Percentiles rank a stretch among this genome's conserved stretches.
Conservation (phyloP, 2,888 invertebrate species). For the Aquatica leii region DNA sequence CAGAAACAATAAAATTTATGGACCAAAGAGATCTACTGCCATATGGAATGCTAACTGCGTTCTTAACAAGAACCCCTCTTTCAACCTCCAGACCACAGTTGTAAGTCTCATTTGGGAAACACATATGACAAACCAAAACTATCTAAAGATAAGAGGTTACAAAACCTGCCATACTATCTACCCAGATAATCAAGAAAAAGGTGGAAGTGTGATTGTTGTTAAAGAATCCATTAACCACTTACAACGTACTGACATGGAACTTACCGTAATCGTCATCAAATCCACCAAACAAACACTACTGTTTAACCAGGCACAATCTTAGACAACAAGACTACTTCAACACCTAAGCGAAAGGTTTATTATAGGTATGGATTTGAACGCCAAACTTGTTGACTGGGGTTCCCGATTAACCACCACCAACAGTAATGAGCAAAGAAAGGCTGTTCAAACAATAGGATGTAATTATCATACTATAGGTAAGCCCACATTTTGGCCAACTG, state of each 20-base stretch:
- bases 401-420: not conserved
- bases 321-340: too few species aligned
- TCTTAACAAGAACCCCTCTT: constrained; percentile 1
- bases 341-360: too few species aligned
- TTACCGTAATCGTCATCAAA: constrained; percentile 8
- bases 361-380: too few species aligned
- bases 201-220: constrained; percentile 2
- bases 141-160: not conserved
- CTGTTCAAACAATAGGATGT: not conserved
- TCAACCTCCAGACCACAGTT: constrained; percentile 5
- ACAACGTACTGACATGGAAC: constrained; percentile 16
- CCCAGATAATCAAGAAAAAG: constrained; percentile 6
- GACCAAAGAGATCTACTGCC: constrained; percentile 19
- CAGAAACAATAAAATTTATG: constrained; percentile 15
- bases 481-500: too few species aligned
- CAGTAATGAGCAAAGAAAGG: not conserved
- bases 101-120: too few species aligned
- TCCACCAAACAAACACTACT: constrained; percentile 14
- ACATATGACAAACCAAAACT: not conserved
- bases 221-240: constrained; percentile 14
- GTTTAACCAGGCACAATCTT: not conserved
- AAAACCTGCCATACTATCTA: not conserved
- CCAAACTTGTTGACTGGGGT: too few species aligned
- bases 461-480: too few species aligned
- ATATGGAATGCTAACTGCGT: not conserved